Base-by-base conservation (phyloP, 2,113 vertebrate genomes). In the Bostrychus sinensis region DNA sequence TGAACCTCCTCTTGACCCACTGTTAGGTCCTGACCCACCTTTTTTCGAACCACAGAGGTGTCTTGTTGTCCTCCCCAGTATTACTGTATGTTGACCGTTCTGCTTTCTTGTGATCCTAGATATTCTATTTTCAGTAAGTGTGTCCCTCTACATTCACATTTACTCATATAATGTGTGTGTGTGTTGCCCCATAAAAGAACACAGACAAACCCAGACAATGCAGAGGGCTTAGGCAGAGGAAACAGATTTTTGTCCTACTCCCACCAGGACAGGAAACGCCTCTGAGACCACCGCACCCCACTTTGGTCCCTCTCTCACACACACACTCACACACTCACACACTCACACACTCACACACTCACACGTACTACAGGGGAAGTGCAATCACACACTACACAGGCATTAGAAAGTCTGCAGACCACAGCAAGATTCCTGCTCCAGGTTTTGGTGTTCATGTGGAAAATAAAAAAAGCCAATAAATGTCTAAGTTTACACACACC, bases 221-320 rank as follows among this genome's bases (percentile, higher is more conserved):
- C 56, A 26, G 66, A 57, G 64, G 78, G 75, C 83, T 89, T 86
- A 77, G 63, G 74, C 73, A 86, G 72, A 89, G 87, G 88, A 92
- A 88, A 82, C 86, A 77, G 82, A 84, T 86, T 83, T 88, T 84
- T 85, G 84, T 87, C 86, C 89, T 83, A 84, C 84, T 88, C 88
- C 89, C 88, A 83, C 78, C 86, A 48, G 45, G 83, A 88, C 91
- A 91, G 89, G 90, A 92, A 88, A 83, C 80, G 16, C 69, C 77
- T 78, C 83, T 64, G 80, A 84, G 72, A 75, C 78, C 79, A 79
- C 81, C 80, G 70, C 80, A 81, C 82, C 83, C 82, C 80, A 17
- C 64, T 79, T 80, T 86, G 42, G 56, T 69, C 72, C 70, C 71
- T 38, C 72, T 58, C 45, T 72, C 64, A 62, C 48, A 45, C 64